phyloP scores from a whole-genome alignment of 2,797 vertebrate genomes.

The Gallinago solitaria region DNA sequence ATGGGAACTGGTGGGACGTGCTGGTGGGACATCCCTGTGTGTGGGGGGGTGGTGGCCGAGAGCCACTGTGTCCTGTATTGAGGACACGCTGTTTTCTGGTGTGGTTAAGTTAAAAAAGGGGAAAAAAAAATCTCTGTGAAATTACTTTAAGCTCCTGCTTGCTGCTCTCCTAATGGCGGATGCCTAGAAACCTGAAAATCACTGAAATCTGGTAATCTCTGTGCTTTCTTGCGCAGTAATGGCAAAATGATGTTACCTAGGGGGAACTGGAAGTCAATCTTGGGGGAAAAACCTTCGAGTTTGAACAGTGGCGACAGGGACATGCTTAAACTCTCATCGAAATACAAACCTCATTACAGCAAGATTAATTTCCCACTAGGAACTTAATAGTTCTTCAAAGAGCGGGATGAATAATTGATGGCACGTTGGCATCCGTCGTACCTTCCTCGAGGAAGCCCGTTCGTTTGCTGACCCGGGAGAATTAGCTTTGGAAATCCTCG shows the following conservation, averaged over 20 bases:
- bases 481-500: neutral
- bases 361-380: conserved; percentile 22
- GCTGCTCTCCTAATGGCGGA: neutral
- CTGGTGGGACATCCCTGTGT: no score
- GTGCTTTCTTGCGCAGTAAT: neutral
- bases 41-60: fast-evolving
- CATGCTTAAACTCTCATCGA: neutral
- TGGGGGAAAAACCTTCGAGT: neutral
- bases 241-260: neutral
- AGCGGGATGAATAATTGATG: conserved; percentile 47
- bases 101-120: neutral
- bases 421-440: neutral
- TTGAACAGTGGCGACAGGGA: neutral
- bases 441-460: neutral
- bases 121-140: neutral
- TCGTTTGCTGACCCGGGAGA: neutral
- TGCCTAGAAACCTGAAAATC: neutral
- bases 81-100: neutral
- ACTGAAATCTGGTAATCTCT: neutral
- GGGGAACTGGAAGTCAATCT: neutral
- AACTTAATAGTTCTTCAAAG: conserved; percentile 18
- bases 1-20: neutral
- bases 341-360: conserved; percentile 1
- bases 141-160: neutral
- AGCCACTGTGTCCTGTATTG: neutral